These are phyloP conservation scores for Ceratina calcarata DNA, from an alignment of 1,140 invertebrate genomes.

Conservation along the genomic window DNA sequence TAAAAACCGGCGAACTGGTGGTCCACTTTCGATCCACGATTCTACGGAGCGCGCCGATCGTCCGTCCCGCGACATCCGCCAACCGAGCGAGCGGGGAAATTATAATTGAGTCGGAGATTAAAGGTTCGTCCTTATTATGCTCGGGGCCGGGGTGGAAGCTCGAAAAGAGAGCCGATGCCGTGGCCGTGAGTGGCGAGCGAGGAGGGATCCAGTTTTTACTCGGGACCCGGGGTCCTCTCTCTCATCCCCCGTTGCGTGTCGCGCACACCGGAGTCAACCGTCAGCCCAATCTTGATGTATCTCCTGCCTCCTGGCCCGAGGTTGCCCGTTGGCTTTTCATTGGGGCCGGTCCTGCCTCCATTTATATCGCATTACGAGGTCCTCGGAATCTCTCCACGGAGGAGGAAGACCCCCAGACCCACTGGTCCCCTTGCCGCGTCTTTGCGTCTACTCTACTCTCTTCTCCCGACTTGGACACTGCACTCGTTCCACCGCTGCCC, in stretches of 20 bases:
- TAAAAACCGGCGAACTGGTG: constrained; percentile 67
- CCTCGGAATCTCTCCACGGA: constrained; percentile 63
- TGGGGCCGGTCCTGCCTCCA: constrained; percentile 67
- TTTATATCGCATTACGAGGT: constrained; percentile 74
- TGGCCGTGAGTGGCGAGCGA: constrained; percentile 58
- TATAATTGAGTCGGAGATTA: constrained; percentile 76
- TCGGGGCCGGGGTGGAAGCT: constrained; percentile 60
- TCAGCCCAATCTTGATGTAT: constrained; percentile 77
- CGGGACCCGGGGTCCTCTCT: constrained; percentile 23
- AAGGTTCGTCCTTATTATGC: constrained; percentile 77
- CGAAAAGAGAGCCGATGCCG: constrained; percentile 58
- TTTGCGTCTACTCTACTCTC: no score
- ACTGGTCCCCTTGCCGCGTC: constrained; percentile 54
- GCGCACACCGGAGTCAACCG: constrained; percentile 69
- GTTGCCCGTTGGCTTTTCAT: constrained; percentile 72
- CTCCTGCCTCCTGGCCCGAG: constrained; percentile 64
- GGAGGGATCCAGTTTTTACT: constrained; percentile 77
- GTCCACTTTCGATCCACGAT: constrained; percentile 70
- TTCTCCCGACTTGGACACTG: constrained; percentile 45
- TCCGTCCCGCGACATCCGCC: constrained; percentile 41
- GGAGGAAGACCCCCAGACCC: constrained; percentile 50
- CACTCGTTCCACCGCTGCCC: constrained; percentile 34
- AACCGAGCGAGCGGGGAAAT: constrained; percentile 64
- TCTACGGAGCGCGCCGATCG: constrained; percentile 32
- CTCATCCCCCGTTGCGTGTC: constrained; percentile 20